A percentile compares a stretch with the other conserved stretches of the same genome.
Evolutionary conservation across 2,797 vertebrate genomes (phyloP).

Genomic region (Coluber constrictor): DNA sequence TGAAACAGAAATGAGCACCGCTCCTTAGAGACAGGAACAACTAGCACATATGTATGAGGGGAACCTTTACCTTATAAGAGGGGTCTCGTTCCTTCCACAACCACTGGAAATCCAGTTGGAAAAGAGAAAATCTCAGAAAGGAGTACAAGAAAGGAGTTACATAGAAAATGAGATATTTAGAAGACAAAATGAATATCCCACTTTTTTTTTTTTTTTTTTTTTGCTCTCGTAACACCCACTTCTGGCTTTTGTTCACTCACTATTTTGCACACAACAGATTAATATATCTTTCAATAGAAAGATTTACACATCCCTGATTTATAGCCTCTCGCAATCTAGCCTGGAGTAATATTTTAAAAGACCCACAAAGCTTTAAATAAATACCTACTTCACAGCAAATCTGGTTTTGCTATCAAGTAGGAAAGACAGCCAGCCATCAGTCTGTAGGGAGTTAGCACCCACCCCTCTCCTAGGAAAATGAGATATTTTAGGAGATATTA

Average conservation of each 20-base stretch:
- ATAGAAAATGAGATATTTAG: neutral
- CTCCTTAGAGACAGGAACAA: too few relatives aligned
- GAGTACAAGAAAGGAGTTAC: neutral
- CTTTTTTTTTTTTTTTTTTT: neutral
- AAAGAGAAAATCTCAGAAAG: neutral
- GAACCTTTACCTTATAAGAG: too few relatives aligned
- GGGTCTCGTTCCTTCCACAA: neutral
- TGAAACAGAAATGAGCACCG: too few relatives aligned
- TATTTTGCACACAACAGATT: neutral
- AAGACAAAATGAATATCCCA: neutral
- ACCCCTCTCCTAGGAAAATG: too few relatives aligned
- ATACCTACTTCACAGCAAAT: neutral
- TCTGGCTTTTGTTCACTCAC: neutral
- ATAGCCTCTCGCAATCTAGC: neutral
- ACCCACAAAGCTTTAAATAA: neutral
- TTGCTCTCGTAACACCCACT: neutral
- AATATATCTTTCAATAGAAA: neutral
- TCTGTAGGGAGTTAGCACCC: too few relatives aligned
- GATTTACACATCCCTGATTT: constrained; percentile 15
- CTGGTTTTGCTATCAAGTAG: neutral
- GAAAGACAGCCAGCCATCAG: neutral
- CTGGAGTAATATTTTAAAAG: neutral
- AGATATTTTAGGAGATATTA: too few relatives aligned
- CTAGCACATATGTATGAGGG: too few relatives aligned
- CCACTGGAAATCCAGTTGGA: neutral